phyloP scores from a whole-genome alignment of 1,140 invertebrate species.

The Sesamia nonagrioides region DNA sequence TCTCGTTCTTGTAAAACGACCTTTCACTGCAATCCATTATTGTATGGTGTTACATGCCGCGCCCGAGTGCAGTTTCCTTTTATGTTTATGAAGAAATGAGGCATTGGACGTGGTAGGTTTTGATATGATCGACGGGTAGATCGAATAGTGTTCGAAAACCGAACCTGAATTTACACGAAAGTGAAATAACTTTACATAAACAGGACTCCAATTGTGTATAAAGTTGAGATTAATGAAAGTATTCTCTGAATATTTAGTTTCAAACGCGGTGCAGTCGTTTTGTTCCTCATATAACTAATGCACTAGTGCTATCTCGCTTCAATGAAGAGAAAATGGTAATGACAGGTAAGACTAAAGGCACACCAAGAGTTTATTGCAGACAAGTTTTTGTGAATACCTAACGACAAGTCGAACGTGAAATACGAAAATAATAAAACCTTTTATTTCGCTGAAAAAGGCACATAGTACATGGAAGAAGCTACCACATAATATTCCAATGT shows the following conservation, averaged over 20 bases:
- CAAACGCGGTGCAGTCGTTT: neutral
- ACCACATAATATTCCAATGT: neutral
- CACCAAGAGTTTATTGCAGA: constrained; percentile 25
- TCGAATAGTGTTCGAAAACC: constrained; percentile 42
- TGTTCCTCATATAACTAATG: constrained; percentile 5
- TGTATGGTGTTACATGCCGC: constrained; percentile 66
- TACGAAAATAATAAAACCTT: neutral
- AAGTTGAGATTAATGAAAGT: neutral
- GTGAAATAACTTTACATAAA: constrained; percentile 55
- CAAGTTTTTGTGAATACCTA: constrained; percentile 35
- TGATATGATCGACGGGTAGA: constrained; percentile 5
- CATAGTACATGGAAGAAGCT: neutral
- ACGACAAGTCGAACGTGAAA: no score
- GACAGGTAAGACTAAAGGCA: constrained; percentile 11
- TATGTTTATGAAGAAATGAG: constrained; percentile 56
- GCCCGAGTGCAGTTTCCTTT: constrained; percentile 51
- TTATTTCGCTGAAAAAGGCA: neutral
- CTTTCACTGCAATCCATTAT: constrained; percentile 81
- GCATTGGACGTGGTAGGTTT: constrained; percentile 59
- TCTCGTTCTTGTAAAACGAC: constrained; percentile 77
- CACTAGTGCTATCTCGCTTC: constrained; percentile 11
- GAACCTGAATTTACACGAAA: constrained; percentile 54
- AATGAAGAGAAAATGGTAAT: constrained; percentile 17
- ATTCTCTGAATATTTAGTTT: constrained; percentile 1
- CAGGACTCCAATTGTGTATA: neutral